phyloP scores from a whole-genome alignment of 2,113 vertebrate genomes.

The Zosterops borbonicus region DNA sequence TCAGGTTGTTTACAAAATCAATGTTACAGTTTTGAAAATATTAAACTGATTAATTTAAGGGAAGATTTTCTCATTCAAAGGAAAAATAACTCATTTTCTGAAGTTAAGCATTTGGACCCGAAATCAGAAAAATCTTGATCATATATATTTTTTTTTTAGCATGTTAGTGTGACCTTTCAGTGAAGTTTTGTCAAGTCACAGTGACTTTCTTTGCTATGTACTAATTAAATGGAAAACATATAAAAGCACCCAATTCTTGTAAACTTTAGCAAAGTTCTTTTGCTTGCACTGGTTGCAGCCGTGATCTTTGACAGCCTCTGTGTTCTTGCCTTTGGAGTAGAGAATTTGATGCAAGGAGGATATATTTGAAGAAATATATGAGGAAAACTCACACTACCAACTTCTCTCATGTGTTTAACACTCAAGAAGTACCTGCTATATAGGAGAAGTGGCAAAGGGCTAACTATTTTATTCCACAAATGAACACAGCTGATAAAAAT shows the following conservation, averaged over 20 bases:
- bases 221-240: background rate
- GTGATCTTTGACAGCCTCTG: background rate
- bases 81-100: background rate
- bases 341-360: background rate
- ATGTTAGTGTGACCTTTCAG: background rate
- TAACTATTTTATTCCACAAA: constrained; percentile 8
- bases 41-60: background rate
- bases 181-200: constrained; percentile 7
- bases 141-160: background rate
- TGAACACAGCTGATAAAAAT: constrained; percentile 23
- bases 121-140: background rate
- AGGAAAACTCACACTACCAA: background rate
- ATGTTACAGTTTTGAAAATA: background rate
- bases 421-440: background rate
- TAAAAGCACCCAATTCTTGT: background rate
- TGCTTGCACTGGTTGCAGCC: background rate
- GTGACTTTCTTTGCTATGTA: background rate
- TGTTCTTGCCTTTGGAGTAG: constrained; percentile 1
- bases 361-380: background rate
- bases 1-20: background rate
- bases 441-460: background rate
- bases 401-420: background rate
- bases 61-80: background rate
- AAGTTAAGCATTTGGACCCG: background rate
- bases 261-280: constrained; percentile 7